A percentile compares a stretch with the other conserved stretches of the same genome.
Evolutionary conservation across 2,113 vertebrate genomes (phyloP).

Genomic region (Prunella himalayana): DNA sequence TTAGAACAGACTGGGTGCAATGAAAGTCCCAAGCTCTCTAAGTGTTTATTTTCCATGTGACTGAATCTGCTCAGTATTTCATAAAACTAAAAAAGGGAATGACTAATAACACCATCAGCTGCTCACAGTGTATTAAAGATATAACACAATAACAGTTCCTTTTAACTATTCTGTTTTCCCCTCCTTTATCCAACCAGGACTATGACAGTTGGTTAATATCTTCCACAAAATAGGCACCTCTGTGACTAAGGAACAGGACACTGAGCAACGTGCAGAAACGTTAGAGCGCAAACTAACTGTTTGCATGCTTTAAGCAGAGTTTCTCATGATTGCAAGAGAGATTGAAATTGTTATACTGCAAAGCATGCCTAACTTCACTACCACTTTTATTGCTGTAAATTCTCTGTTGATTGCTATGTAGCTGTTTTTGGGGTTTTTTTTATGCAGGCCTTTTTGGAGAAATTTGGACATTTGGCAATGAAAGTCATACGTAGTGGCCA

Average conservation of each 20-base stretch:
- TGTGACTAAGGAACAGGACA: background rate
- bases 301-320: background rate
- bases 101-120: background rate
- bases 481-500: background rate
- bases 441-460: background rate
- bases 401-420: background rate
- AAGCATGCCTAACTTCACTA: background rate
- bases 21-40: background rate
- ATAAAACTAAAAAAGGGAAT: conserved; percentile 17
- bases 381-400: background rate
- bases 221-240: background rate
- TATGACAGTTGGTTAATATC: background rate
- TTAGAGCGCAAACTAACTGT: background rate
- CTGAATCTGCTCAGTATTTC: background rate
- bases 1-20: background rate
- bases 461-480: background rate
- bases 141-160: background rate
- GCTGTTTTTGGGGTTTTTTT: no score
- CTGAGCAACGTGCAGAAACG: background rate
- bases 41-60: background rate
- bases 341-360: background rate
- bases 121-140: background rate
- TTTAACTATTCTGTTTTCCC: background rate
- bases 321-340: background rate
- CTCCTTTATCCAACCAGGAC: background rate